A percentile compares a stretch with the other conserved stretches of the same genome.
Conservation (phyloP, 2,888 invertebrate genomes). For the Apocheima hispidaria region DNA sequence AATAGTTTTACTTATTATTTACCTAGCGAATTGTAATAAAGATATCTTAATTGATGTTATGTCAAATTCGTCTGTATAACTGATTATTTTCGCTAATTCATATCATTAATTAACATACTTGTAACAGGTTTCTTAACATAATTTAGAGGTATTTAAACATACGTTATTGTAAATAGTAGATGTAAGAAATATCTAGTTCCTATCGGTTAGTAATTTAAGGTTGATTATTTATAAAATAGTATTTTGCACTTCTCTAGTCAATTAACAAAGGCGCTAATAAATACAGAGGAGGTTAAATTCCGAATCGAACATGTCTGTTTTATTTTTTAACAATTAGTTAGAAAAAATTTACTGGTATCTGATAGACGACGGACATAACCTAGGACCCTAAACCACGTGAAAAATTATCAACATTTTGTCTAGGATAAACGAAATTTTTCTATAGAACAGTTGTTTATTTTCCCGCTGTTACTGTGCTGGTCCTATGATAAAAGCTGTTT, state of each 20-base stretch:
- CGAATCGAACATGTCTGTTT: slow-evolving; percentile 51
- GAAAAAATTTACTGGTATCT: too few species aligned
- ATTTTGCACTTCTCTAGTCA: slow-evolving; percentile 78
- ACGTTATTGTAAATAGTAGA: slow-evolving; percentile 51
- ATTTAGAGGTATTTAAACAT: slow-evolving; percentile 2
- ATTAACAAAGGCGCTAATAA: slow-evolving; percentile 67
- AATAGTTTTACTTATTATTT: not conserved
- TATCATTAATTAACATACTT: slow-evolving; percentile 13
- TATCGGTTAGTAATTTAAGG: slow-evolving; percentile 59
- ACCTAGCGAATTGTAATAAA: slow-evolving; percentile 1
- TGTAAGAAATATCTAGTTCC: slow-evolving; percentile 59
- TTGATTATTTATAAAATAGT: slow-evolving; percentile 71
- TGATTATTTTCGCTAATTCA: slow-evolving; percentile 1
- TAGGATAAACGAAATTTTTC: too few species aligned
- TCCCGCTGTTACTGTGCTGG: too few species aligned
- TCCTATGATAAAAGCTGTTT: too few species aligned
- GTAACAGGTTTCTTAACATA: not conserved
- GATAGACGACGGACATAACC: too few species aligned
- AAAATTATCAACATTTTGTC: too few species aligned
- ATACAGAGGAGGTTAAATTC: slow-evolving; percentile 72
- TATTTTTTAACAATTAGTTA: not conserved
- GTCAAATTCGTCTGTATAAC: slow-evolving; percentile 6
- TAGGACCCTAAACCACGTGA: too few species aligned
- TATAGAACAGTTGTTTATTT: too few species aligned
- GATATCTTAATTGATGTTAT: slow-evolving; percentile 12